Percentiles rank a stretch among this genome's conserved stretches.
phyloP scores from a whole-genome alignment of 2,888 invertebrate genomes.

The Agrenia bidenticulata region DNA sequence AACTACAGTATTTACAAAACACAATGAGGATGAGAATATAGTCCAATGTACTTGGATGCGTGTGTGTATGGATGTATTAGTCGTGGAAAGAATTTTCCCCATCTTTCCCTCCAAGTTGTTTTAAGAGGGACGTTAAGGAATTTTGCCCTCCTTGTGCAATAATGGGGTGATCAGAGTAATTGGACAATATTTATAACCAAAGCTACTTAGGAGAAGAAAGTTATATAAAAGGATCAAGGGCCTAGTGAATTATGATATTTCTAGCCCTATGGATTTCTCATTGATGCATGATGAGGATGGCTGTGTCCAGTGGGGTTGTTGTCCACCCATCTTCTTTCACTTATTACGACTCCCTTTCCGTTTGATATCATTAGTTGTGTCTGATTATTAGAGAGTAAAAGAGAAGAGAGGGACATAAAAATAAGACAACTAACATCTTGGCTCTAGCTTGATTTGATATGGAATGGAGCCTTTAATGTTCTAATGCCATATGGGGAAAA shows the following conservation, averaged over 20 bases:
- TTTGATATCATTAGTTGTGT: constrained; percentile 9
- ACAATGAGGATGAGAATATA: too few species aligned
- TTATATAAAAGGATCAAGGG: constrained; percentile 4
- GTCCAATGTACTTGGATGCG: too few species aligned
- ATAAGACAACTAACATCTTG: constrained; percentile 19
- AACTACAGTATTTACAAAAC: too few species aligned
- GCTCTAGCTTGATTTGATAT: constrained; percentile 16
- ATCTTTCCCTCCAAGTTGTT: too few species aligned
- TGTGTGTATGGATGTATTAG: too few species aligned
- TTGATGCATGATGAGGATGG: too few species aligned
- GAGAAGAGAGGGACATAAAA: too few species aligned
- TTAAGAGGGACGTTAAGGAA: too few species aligned
- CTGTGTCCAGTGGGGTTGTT: background rate
- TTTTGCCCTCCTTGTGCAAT: too few species aligned
- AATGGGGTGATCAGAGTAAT: background rate
- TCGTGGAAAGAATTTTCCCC: too few species aligned
- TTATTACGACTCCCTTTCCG: background rate
- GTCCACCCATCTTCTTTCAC: constrained; percentile 9
- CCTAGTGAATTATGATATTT: constrained; percentile 11
- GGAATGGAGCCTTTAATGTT: background rate
- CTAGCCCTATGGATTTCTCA: background rate
- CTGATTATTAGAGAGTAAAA: constrained; percentile 7
- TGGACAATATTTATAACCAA: constrained; percentile 1
- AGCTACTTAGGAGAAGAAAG: background rate
- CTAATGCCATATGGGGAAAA: constrained; percentile 1